Percentiles rank a stretch among this genome's conserved stretches.
Evolutionary conservation across 64 coral and sea anemone species (phyloP).

Genomic region (Montipora cactus): DNA sequence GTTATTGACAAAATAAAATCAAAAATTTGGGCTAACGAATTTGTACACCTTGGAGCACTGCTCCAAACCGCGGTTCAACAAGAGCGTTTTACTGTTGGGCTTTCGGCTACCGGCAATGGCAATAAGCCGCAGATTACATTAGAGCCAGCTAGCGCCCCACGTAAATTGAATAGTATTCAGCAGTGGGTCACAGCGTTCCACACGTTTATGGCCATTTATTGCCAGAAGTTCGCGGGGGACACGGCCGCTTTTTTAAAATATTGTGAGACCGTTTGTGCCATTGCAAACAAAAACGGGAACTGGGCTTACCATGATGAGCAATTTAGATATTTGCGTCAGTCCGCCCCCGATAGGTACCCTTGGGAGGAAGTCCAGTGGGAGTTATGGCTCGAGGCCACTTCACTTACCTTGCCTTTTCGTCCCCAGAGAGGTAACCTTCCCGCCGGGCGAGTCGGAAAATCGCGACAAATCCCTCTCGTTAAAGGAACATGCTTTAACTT

Average conservation of each 20-base stretch:
- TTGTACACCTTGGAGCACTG: no score
- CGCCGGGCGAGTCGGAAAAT: no score
- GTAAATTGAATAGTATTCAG: conserved; percentile 5
- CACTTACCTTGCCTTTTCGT: not conserved
- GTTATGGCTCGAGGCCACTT: conserved; percentile 30
- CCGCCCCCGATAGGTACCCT: conserved; percentile 17
- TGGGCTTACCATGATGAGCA: conserved; percentile 13
- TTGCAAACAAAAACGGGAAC: conserved; percentile 22
- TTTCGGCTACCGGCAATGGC: conserved; percentile 4
- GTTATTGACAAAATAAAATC: no score
- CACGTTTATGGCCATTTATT: conserved; percentile 20
- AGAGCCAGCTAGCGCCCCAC: not conserved
- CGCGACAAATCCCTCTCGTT: not conserved
- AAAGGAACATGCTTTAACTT: no score
- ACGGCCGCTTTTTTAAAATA: conserved; percentile 9
- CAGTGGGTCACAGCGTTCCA: conserved; percentile 18
- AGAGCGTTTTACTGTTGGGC: not conserved
- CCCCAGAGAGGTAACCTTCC: not conserved
- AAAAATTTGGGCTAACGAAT: no score
- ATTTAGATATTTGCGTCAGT: conserved; percentile 34
- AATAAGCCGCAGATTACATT: not conserved
- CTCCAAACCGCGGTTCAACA: no score
- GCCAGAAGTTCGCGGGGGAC: not conserved
- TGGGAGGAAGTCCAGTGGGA: conserved; percentile 44
- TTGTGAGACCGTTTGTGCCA: conserved; percentile 17